phyloP scores from a whole-genome alignment of 2,888 invertebrate genomes.

The Ypsolopha scabrella region DNA sequence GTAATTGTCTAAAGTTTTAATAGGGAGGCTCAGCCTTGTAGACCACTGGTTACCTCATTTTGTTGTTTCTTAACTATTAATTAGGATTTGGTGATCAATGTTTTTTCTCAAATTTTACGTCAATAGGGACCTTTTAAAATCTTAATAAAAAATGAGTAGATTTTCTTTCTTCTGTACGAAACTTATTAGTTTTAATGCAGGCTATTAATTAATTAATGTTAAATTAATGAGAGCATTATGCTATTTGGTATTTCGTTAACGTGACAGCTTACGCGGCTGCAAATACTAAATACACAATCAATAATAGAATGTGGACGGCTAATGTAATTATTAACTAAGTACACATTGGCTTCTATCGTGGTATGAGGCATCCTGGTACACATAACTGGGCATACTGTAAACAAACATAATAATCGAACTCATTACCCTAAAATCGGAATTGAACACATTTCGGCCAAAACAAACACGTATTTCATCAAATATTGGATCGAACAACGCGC shows the following conservation, averaged over 20 bases:
- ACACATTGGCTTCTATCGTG: conserved; percentile 51
- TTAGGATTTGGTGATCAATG: too few species aligned
- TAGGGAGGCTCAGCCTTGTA: too few species aligned
- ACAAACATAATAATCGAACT: conserved; percentile 56
- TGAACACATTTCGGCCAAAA: not conserved
- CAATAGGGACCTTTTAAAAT: too few species aligned
- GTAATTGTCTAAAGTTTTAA: too few species aligned
- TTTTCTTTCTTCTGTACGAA: too few species aligned
- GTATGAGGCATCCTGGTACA: conserved; percentile 45
- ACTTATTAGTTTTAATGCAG: too few species aligned
- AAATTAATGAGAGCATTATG: conserved; percentile 1
- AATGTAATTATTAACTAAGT: conserved; percentile 61
- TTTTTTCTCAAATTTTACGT: too few species aligned
- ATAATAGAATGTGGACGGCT: conserved; percentile 39
- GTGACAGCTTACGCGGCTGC: conserved; percentile 18
- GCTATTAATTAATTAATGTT: not conserved
- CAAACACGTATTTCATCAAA: not conserved
- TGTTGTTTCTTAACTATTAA: too few species aligned
- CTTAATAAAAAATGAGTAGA: too few species aligned
- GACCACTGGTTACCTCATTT: too few species aligned
- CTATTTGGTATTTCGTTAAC: conserved; percentile 8
- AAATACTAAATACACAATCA: conserved; percentile 38
- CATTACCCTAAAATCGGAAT: conserved; percentile 19
- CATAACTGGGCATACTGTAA: conserved; percentile 45
- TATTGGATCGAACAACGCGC: not conserved